Conservation (phyloP, 2,797 vertebrate species). For the Pteropus rufus region DNA sequence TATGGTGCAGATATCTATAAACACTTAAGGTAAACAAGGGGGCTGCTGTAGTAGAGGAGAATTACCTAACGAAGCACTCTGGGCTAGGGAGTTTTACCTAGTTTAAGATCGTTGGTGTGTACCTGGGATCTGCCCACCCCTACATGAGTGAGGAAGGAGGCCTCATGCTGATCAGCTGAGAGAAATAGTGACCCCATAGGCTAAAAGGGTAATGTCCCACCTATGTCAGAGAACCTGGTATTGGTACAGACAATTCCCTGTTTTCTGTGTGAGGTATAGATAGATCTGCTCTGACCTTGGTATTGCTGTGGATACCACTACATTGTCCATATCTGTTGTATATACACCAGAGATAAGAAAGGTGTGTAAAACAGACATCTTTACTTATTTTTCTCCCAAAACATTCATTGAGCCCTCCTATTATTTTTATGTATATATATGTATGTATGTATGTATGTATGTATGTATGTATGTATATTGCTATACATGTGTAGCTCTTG, state of each 20-base stretch:
- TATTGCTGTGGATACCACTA: background rate
- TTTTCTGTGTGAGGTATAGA: background rate
- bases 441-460: no score
- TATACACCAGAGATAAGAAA: background rate
- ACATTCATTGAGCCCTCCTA: background rate
- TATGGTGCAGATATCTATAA: background rate
- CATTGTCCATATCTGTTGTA: background rate
- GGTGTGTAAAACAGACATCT: background rate
- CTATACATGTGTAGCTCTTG: background rate
- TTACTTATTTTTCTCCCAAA: background rate
- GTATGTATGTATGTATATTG: background rate
- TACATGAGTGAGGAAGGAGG: background rate
- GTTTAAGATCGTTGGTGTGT: background rate
- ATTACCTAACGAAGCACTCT: background rate
- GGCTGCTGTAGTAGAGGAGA: background rate
- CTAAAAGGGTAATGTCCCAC: background rate
- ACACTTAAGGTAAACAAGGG: background rate
- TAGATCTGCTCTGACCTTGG: background rate
- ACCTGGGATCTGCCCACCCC: background rate
- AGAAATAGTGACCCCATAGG: background rate
- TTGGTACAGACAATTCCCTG: background rate
- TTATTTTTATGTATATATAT: background rate
- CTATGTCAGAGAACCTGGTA: background rate
- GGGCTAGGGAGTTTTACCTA: background rate
- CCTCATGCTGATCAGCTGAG: background rate